Base-by-base conservation (phyloP, 2,888 invertebrate genomes). In the Macaria notata region DNA sequence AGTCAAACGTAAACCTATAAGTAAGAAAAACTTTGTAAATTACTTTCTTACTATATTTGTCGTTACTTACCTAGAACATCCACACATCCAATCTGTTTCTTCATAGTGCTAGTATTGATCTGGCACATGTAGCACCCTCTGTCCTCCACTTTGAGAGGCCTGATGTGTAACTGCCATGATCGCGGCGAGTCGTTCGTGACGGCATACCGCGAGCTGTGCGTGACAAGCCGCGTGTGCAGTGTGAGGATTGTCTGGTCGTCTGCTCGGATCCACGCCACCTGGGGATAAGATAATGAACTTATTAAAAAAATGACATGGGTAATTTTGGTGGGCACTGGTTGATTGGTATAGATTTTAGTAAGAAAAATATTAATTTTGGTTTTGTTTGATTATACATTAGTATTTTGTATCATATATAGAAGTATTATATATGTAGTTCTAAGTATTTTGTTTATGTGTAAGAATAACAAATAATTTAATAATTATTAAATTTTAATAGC, bases 111-210 rank as follows among this genome's bases (percentile, higher is more conserved):
- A 3, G 95, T 95, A 80, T 96, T 96, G 67, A 96, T 94, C 85
- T 96, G 95, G 76, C 95, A 96, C 95, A 95, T 95, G 82, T 96
- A 96, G 74, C 95, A 95, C 6, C 95, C 95, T 59, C 95, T 93
- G 79, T 96, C 95, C 51, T 94, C 93, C 66, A 95, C 95, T 83
- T 94, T 94, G 66, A 95, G 88, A 51, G 94, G 94, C 47, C 95
- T 83, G 67, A 96, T 95, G 77, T 95, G 94, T 41, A 96, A 92
- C 76, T 94, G 94, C 95, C 95, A 96, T 41, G 94, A 94, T 60
- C 92, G 91, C 33, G 94, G 93, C 6, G 94, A 94, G 82, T 95
- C 95, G 76, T 94, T 93, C 57, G 93, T 93, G 62, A 95, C 94
- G 9, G 93, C 93, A 71, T 95, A 94, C 39, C 95, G 92, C 0